Evolutionary conservation across 2,888 invertebrate species (phyloP).

Genomic region (Venusia cambrica): DNA sequence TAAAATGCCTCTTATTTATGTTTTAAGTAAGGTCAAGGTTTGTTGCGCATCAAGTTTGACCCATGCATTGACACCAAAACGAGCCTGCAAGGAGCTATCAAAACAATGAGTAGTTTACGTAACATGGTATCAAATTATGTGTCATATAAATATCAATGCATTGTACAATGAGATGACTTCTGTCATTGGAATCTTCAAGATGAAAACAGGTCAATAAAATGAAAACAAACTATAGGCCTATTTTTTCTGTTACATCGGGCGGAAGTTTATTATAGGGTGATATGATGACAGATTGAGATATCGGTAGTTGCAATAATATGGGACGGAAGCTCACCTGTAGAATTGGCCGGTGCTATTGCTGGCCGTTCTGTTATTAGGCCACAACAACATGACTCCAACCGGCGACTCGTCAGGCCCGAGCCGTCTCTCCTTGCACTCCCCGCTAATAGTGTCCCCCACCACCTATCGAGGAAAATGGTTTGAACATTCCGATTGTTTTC

Average conservation of each 20-base stretch:
- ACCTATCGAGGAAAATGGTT: constrained; percentile 66
- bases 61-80: constrained; percentile 1
- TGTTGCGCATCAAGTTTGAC: constrained; percentile 10
- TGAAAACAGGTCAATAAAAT: constrained; percentile 12
- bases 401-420: constrained; percentile 91
- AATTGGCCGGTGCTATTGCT: constrained; percentile 65
- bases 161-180: constrained; percentile 1
- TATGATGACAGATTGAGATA: constrained; percentile 9
- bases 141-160: constrained; percentile 1
- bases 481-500: constrained; percentile 14
- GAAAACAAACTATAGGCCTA: constrained; percentile 16
- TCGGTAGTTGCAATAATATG: constrained; percentile 14
- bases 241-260: constrained; percentile 7
- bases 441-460: constrained; percentile 91
- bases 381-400: constrained; percentile 90
- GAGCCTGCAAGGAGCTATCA: not conserved
- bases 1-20: too few relatives aligned
- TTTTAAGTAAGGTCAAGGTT: constrained; percentile 8
- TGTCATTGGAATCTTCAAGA: constrained; percentile 7
- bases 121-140: constrained; percentile 6
- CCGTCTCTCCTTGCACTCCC: constrained; percentile 95
- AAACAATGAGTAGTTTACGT: constrained; percentile 5
- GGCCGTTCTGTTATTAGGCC: constrained; percentile 84
- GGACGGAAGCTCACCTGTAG: constrained; percentile 55
- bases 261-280: constrained; percentile 8